Conservation (phyloP, 2,888 invertebrate genomes). For the Phyllotreta cruciferae region DNA sequence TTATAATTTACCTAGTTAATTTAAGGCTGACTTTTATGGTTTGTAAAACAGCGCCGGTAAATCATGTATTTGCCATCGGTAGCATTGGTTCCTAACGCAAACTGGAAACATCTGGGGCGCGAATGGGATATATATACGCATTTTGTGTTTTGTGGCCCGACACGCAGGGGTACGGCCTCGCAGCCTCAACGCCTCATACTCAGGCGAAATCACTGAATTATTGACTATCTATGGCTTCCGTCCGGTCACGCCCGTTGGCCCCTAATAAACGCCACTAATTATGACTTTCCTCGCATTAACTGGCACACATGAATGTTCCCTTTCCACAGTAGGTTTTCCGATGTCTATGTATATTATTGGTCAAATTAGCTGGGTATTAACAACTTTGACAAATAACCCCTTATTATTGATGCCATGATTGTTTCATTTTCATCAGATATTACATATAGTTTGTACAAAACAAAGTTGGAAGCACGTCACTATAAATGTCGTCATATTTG, state of each 20-base stretch:
- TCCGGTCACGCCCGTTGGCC: conserved; percentile 56
- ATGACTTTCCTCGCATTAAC: conserved; percentile 38
- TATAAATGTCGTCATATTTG: too few species aligned
- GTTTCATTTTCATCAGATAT: too few species aligned
- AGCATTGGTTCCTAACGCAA: conserved; percentile 44
- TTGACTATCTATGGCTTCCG: conserved; percentile 59
- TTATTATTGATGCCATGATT: too few species aligned
- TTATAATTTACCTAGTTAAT: conserved; percentile 46
- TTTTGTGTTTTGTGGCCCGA: conserved; percentile 46
- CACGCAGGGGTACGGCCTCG: conserved; percentile 37
- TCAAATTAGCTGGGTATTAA: too few species aligned
- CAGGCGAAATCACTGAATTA: conserved; percentile 53
- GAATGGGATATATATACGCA: conserved; percentile 47
- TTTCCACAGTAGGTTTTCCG: conserved; percentile 16
- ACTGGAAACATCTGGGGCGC: conserved; percentile 53
- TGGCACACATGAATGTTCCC: conserved; percentile 2
- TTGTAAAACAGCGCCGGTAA: conserved; percentile 50
- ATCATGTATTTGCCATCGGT: conserved; percentile 49
- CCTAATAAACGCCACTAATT: conserved; percentile 53
- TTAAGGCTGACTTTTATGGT: conserved; percentile 49
- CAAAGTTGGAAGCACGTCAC: too few species aligned
- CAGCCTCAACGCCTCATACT: conserved; percentile 23
- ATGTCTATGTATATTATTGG: too few species aligned
- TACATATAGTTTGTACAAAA: too few species aligned
- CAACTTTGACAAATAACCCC: too few species aligned